Evolutionary conservation across 2,888 invertebrate species (phyloP).

Genomic region (Actias luna): DNA sequence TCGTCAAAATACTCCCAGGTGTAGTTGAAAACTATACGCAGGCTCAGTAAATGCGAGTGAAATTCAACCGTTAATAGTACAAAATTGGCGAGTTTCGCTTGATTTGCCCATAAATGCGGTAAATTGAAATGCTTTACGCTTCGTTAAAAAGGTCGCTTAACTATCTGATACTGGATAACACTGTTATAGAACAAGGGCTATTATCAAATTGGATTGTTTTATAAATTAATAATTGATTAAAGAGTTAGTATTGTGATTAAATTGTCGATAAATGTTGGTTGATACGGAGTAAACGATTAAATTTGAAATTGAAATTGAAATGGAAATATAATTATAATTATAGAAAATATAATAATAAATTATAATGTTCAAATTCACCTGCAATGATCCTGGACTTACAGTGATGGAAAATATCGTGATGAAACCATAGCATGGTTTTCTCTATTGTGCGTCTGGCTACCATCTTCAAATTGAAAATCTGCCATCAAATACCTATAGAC

Average conservation of each 20-base stretch:
- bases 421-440: no score
- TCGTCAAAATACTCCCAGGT: slow-evolving; percentile 48
- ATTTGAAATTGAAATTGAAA: no score
- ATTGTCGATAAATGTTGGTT: neutral
- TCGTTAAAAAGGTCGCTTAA: slow-evolving; percentile 39
- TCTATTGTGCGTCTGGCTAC: no score
- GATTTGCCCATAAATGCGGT: slow-evolving; percentile 61
- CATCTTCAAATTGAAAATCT: no score
- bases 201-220: neutral
- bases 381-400: no score
- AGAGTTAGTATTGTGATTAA: neutral
- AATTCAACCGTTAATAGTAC: slow-evolving; percentile 61
- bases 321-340: no score
- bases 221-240: neutral
- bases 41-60: slow-evolving; percentile 45
- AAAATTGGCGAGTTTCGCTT: slow-evolving; percentile 62
- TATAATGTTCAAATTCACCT: no score
- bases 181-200: neutral
- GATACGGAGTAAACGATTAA: no score
- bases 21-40: slow-evolving; percentile 56
- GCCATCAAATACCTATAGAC: no score
- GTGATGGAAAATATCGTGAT: no score
- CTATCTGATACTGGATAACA: neutral
- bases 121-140: slow-evolving; percentile 68
- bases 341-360: no score